Base-by-base conservation (phyloP, 2,888 invertebrate species). In the Agrypnus murinus region DNA sequence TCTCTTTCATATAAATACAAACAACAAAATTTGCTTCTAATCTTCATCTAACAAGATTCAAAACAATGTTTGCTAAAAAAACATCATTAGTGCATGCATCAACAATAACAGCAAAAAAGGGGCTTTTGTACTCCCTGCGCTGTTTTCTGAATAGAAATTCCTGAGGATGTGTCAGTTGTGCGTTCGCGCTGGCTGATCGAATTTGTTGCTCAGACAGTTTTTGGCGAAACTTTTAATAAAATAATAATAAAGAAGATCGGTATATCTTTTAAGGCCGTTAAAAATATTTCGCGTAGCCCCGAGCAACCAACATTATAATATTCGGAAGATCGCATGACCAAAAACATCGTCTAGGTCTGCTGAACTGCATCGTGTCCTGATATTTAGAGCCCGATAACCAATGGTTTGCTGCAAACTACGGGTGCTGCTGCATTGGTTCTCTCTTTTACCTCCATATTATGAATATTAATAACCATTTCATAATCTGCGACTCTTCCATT, bases 281-380 rank as follows among this genome's bases (percentile, higher is more conserved):
- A 58, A 62, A 71, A 70, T 67, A 73, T 70, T 70, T 70, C 58
- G 62, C 64, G 31, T 73, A 70, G 73, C 73, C 73, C 32, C 57
- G 17, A 65, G 73, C 60, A 19, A 34, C 32, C 57, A 36, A 45
- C 48, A 75, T 75, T 75, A 75, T 75, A 75, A 75, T 75, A 71
- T 73, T 71, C 58, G 62, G 50, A 65, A 65, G 71, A 73, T 75
- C 69, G 75, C 75, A 75, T 75, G 75, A 74, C 71, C 69, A 38
- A 69, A 70, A 65, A 46, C 62, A 69, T 72, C 69, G 59, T 71
- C 71, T 72, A 73, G 55, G 53, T 72, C 65, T 65, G 65, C 45
- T 40, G 65, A 72, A 50, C 55, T 68, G 69, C 65, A 74, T 50
- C 66, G 53, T 60, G 53, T 63, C 64, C 62, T 43, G 72, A 73